Percentiles rank a stretch among this genome's conserved stretches.
These are phyloP conservation scores for Drosophila seguyi DNA, from an alignment of 1,140 invertebrate species.

Conservation along the genomic window DNA sequence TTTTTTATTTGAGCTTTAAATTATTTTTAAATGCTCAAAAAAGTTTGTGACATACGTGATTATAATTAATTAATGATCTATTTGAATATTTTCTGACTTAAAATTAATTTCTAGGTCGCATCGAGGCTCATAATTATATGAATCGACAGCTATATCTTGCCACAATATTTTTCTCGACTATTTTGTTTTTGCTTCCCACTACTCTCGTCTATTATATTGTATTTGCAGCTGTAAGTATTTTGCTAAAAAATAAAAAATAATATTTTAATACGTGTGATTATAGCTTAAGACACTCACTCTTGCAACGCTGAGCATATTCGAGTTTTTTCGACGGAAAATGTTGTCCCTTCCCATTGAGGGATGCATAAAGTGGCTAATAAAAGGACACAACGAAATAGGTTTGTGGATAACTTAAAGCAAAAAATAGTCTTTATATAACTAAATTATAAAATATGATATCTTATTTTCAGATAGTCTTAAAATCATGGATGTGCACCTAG, in stretches of 20 bases:
- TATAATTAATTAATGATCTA: no score
- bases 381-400: conserved; percentile 63
- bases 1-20: background rate
- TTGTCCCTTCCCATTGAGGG: conserved; percentile 85
- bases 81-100: background rate
- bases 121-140: conserved; percentile 79
- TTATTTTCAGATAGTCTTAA: conserved; percentile 49
- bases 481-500: conserved; percentile 39
- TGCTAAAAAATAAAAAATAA: background rate
- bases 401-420: background rate
- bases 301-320: conserved; percentile 55
- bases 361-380: conserved; percentile 64
- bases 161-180: conserved; percentile 78
- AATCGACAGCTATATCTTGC: conserved; percentile 82
- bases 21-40: background rate
- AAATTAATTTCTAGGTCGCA: conserved; percentile 63
- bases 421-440: background rate
- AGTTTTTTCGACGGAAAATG: conserved; percentile 67
- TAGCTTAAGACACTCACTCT: conserved; percentile 61
- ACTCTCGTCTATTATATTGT: conserved; percentile 80
- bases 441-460: background rate
- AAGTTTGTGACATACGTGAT: no score
- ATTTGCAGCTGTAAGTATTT: conserved; percentile 74
- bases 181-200: conserved; percentile 80
- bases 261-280: background rate